These are phyloP conservation scores for Neostethus bicornis DNA, from an alignment of 2,797 vertebrate species.

Conservation along the genomic window DNA sequence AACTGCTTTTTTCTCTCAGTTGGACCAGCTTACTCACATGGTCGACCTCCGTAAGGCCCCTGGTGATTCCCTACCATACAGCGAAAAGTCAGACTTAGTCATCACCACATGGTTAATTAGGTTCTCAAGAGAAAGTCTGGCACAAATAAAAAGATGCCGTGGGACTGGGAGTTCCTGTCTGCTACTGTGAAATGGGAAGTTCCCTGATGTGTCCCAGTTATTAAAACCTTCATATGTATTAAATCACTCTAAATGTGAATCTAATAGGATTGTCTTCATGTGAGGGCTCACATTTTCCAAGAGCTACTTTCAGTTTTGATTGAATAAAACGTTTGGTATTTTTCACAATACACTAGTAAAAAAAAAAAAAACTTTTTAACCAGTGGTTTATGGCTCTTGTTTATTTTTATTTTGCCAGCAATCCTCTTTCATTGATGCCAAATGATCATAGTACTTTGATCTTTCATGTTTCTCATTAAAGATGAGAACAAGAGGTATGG, in stretches of 20 bases:
- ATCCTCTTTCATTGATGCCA: too few species aligned
- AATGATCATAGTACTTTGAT: too few species aligned
- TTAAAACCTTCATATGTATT: slow-evolving; percentile 56
- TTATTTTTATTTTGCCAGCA: too few species aligned
- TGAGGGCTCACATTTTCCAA: background rate
- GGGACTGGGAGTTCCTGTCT: slow-evolving; percentile 43
- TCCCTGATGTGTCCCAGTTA: slow-evolving; percentile 22
- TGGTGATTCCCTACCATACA: slow-evolving; percentile 45
- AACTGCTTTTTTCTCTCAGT: slow-evolving; percentile 38
- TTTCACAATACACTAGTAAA: too few species aligned
- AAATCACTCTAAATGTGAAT: slow-evolving; percentile 31
- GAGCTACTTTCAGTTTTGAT: background rate
- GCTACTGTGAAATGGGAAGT: slow-evolving; percentile 43
- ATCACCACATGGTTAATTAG: slow-evolving; percentile 77
- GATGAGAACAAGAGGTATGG: background rate
- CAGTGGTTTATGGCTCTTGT: too few species aligned
- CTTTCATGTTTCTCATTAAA: too few species aligned
- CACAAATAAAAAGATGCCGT: slow-evolving; percentile 52
- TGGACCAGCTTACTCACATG: slow-evolving; percentile 46
- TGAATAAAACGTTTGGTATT: too few species aligned
- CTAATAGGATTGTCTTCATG: background rate
- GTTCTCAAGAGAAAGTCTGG: slow-evolving; percentile 55
- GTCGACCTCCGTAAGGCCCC: slow-evolving; percentile 45
- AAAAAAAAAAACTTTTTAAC: too few species aligned
- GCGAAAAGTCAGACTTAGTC: slow-evolving; percentile 61